phyloP scores from a whole-genome alignment of 2,797 vertebrate species.

The Somateria mollissima region DNA sequence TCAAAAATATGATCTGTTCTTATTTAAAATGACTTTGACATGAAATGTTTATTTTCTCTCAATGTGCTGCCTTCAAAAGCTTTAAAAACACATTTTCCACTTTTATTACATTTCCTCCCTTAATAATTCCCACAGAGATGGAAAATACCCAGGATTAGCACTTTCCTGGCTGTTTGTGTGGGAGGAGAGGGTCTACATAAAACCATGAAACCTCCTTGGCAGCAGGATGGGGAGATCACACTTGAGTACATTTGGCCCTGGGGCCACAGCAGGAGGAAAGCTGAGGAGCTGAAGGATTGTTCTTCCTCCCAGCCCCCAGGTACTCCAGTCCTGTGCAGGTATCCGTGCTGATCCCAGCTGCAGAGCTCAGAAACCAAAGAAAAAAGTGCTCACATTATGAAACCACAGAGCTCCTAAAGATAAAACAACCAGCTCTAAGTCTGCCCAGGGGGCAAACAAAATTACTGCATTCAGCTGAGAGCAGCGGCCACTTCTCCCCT shows the following conservation, averaged over 20 bases:
- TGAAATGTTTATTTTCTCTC: background rate
- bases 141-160: background rate
- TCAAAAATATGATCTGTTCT: background rate
- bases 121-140: background rate
- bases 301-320: background rate
- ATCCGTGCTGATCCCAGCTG: background rate
- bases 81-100: background rate
- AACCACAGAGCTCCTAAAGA: background rate
- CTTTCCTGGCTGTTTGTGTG: background rate
- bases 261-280: background rate
- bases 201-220: background rate
- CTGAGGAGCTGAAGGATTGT: background rate
- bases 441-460: background rate
- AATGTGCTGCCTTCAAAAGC: background rate
- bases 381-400: background rate
- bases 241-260: background rate
- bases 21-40: background rate
- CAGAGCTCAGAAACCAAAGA: background rate
- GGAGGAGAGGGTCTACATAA: background rate
- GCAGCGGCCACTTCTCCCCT: fast-evolving
- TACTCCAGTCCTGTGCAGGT: too few relatives aligned
- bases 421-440: background rate
- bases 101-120: background rate
- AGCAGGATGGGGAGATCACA: background rate
- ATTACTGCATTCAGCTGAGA: background rate